Evolutionary conservation across 2,113 vertebrate species (phyloP).

Genomic region (Kryptolebias marmoratus): DNA sequence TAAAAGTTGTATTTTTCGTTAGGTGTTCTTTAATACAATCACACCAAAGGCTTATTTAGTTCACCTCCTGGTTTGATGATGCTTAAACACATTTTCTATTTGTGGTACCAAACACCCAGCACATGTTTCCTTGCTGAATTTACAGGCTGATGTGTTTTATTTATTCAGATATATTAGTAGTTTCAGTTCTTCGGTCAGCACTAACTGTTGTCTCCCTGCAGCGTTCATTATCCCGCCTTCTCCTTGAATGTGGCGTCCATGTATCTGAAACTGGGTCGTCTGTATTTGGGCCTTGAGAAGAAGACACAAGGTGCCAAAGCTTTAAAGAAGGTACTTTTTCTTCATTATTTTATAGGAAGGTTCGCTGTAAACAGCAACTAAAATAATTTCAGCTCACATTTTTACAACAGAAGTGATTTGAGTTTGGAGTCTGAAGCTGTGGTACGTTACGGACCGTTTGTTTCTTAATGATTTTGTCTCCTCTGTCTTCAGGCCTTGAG

Average conservation of each 20-base stretch:
- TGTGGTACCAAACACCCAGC: too few relatives aligned
- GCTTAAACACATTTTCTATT: too few relatives aligned
- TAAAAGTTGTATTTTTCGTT: too few relatives aligned
- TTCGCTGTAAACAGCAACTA: not conserved
- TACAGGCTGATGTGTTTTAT: too few relatives aligned
- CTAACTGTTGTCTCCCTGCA: conserved; percentile 59
- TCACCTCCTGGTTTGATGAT: too few relatives aligned
- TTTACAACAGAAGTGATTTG: too few relatives aligned
- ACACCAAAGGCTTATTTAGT: too few relatives aligned
- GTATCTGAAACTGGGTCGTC: conserved; percentile 94
- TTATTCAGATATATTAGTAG: not conserved
- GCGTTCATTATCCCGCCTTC: conserved; percentile 93
- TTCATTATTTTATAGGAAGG: not conserved
- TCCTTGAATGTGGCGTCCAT: conserved; percentile 98
- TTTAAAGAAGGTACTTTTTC: conserved; percentile 85
- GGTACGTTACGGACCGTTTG: not conserved
- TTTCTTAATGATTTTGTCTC: not conserved
- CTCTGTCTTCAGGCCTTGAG: conserved; percentile 85
- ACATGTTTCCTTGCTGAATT: too few relatives aligned
- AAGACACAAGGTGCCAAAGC: conserved; percentile 87
- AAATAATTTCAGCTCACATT: not conserved
- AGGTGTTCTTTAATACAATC: too few relatives aligned
- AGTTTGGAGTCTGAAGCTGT: too few relatives aligned
- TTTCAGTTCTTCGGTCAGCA: not conserved
- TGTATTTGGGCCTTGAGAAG: conserved; percentile 91